Conservation (phyloP, 2,888 invertebrate species). For the Eupithecia vulgata region DNA sequence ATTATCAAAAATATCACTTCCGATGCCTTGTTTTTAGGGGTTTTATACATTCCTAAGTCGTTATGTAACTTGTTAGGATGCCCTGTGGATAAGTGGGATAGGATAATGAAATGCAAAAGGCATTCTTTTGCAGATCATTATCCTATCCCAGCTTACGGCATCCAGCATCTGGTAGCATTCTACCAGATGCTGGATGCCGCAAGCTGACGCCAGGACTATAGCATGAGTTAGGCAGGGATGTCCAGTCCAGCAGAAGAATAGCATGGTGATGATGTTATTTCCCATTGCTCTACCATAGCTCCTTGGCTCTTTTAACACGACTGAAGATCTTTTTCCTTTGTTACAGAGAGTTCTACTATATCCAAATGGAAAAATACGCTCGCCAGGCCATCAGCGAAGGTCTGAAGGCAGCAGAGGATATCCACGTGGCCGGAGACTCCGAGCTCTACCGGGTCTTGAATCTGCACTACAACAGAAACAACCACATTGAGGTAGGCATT, state of each 20-base stretch:
- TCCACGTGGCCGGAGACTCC: conserved; percentile 96
- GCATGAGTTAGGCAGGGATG: background rate
- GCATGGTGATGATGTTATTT: background rate
- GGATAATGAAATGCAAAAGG: too few species aligned
- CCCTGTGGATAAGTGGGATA: background rate
- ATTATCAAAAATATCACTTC: background rate
- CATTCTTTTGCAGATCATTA: too few species aligned
- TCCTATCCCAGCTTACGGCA: too few species aligned
- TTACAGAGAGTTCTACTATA: conserved; percentile 99
- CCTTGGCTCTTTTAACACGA: background rate
- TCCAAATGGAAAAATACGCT: conserved; percentile 99
- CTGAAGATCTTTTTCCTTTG: conserved; percentile 42
- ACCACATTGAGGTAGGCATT: conserved; percentile 93
- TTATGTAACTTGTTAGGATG: background rate
- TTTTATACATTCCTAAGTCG: background rate
- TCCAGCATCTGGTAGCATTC: too few species aligned
- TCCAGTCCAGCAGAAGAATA: background rate
- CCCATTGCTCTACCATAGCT: background rate
- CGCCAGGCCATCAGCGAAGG: conserved; percentile 99
- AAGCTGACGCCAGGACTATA: background rate
- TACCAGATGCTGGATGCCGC: background rate
- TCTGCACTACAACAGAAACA: conserved; percentile 99
- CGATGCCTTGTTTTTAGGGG: background rate
- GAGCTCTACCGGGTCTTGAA: conserved; percentile 99
- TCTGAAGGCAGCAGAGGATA: conserved; percentile 94